A percentile compares a stretch with the other conserved stretches of the same genome.
Evolutionary conservation across 2,888 invertebrate species (phyloP).

Genomic region (Tethea ocularis): DNA sequence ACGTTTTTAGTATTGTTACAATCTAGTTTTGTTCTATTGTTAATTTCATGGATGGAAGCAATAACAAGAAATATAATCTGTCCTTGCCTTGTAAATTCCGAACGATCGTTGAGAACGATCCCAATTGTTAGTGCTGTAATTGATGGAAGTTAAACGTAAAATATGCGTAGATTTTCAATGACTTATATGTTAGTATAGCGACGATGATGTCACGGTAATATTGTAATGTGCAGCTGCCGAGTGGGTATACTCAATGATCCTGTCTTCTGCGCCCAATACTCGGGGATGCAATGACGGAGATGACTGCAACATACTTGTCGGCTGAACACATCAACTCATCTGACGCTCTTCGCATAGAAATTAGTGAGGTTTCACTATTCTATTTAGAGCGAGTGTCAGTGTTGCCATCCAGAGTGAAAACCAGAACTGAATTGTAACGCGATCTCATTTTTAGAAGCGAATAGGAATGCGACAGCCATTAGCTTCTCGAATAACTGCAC

Average conservation of each 20-base stretch:
- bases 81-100: slow-evolving; percentile 1
- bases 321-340: background rate
- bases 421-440: slow-evolving; percentile 42
- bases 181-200: background rate
- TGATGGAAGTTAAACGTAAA: background rate
- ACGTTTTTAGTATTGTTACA: background rate
- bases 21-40: background rate
- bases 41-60: background rate
- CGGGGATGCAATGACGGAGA: background rate
- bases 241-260: slow-evolving; percentile 27
- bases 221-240: slow-evolving; percentile 33
- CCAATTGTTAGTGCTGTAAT: background rate
- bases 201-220: slow-evolving; percentile 1
- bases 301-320: background rate
- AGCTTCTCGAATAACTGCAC: slow-evolving; percentile 26
- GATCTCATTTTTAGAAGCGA: slow-evolving; percentile 51
- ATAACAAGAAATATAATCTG: background rate
- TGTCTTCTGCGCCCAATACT: slow-evolving; percentile 23
- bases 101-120: background rate
- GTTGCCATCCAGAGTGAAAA: slow-evolving; percentile 23
- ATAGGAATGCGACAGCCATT: slow-evolving; percentile 17
- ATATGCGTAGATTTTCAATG: background rate
- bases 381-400: slow-evolving; percentile 8
- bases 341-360: slow-evolving; percentile 18
- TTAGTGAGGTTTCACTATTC: slow-evolving; percentile 16